Evolutionary conservation across 2,888 invertebrate genomes (phyloP).

Genomic region (Aromia moschata): DNA sequence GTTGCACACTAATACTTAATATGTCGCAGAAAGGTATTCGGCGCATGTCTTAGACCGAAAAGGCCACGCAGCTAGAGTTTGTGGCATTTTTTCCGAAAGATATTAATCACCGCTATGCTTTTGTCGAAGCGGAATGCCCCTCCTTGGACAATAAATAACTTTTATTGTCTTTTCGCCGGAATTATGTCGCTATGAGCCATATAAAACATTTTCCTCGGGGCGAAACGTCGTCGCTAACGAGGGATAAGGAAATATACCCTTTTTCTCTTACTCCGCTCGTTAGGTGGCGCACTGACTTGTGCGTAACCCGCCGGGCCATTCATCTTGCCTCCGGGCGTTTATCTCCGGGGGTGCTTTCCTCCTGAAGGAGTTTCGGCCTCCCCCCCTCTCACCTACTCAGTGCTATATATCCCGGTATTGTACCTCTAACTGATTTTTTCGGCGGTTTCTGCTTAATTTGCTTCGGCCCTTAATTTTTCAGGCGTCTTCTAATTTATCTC

Average conservation of each 20-base stretch:
- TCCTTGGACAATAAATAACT: constrained; percentile 9
- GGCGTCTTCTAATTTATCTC: constrained; percentile 19
- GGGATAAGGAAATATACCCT: not conserved
- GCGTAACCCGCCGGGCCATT: not conserved
- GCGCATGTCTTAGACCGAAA: no score
- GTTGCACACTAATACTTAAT: no score
- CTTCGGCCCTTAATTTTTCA: constrained; percentile 29
- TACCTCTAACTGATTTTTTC: constrained; percentile 28
- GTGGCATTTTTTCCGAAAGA: constrained; percentile 6
- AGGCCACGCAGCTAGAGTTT: no score
- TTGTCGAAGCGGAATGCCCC: constrained; percentile 20
- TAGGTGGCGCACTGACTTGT: not conserved
- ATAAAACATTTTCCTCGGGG: not conserved
- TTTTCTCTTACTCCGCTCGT: not conserved
- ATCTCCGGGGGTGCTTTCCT: constrained; percentile 10
- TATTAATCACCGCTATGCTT: constrained; percentile 18
- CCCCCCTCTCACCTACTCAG: constrained; percentile 12
- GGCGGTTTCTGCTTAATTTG: constrained; percentile 29
- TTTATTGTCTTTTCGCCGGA: not conserved
- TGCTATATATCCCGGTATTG: constrained; percentile 28
- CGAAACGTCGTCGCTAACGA: not conserved
- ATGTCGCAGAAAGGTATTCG: no score
- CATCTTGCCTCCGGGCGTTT: not conserved
- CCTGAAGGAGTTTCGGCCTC: constrained; percentile 13
- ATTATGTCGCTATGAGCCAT: constrained; percentile 1